These are phyloP conservation scores for Sebastes itinus DNA, from an alignment of 2,797 vertebrate species.

Conservation along the genomic window DNA sequence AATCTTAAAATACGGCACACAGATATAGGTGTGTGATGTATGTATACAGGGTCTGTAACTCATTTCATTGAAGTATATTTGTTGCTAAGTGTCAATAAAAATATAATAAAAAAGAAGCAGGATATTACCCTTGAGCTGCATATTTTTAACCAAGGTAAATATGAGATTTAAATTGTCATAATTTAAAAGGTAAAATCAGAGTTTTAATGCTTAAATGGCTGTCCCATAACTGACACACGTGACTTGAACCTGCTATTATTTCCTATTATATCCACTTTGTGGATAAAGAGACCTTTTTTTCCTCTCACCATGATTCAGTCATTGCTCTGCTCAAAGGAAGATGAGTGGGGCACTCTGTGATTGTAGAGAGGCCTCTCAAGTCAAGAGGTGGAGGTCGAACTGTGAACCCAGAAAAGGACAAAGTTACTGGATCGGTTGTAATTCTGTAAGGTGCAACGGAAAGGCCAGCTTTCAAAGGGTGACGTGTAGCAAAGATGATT, in stretches of 20 bases:
- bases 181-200: background rate
- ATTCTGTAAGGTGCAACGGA: background rate
- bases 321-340: slow-evolving; percentile 84
- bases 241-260: background rate
- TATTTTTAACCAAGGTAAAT: background rate
- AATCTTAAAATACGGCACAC: too few species aligned
- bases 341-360: slow-evolving; percentile 87
- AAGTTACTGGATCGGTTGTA: background rate
- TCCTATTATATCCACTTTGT: background rate
- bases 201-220: background rate
- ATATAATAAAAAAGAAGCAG: background rate
- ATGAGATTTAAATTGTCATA: background rate
- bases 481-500: background rate
- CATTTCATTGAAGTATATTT: too few species aligned
- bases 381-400: slow-evolving; percentile 94
- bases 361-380: slow-evolving; percentile 91
- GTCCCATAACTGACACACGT: background rate
- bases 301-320: slow-evolving; percentile 90
- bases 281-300: slow-evolving; percentile 11
- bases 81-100: too few species aligned
- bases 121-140: background rate
- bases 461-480: background rate
- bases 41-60: too few species aligned
- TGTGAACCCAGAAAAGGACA: slow-evolving; percentile 66
- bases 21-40: too few species aligned